Conservation (phyloP, 2,888 invertebrate species). For the Heliothis peltigera region DNA sequence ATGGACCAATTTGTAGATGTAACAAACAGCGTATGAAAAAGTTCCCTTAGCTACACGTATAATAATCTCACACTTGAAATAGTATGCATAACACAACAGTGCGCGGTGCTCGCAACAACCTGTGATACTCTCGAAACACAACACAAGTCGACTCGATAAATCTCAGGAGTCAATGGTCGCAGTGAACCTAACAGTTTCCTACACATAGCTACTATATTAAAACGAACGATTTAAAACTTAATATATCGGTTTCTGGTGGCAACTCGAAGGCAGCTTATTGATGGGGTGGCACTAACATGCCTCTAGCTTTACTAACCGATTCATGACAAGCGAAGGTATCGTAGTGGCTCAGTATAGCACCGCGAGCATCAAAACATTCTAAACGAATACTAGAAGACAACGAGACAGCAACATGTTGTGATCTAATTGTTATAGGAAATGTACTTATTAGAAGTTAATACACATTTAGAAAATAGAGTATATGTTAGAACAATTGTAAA, state of each 20-base stretch:
- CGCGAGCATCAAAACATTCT: constrained; percentile 59
- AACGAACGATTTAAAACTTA: constrained; percentile 42
- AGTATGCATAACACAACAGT: constrained; percentile 37
- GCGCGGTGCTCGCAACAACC: constrained; percentile 55
- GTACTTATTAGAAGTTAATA: constrained; percentile 46
- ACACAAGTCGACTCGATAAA: constrained; percentile 56
- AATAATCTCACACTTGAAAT: constrained; percentile 74
- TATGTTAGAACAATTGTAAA: constrained; percentile 51
- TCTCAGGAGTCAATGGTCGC: constrained; percentile 60
- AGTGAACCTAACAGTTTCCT: constrained; percentile 47
- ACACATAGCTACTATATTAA: constrained; percentile 42
- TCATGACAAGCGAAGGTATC: constrained; percentile 53
- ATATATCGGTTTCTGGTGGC: constrained; percentile 44
- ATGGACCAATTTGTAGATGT: constrained; percentile 59
- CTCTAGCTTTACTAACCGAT: constrained; percentile 68
- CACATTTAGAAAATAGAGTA: constrained; percentile 51
- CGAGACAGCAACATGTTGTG: constrained; percentile 19
- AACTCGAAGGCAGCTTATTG: constrained; percentile 53
- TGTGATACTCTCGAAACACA: constrained; percentile 57
- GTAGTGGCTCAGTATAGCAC: constrained; percentile 76
- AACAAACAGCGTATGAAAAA: constrained; percentile 68
- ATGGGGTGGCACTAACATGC: constrained; percentile 69
- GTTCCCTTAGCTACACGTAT: constrained; percentile 69
- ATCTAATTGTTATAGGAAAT: constrained; percentile 34
- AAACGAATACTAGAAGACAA: constrained; percentile 50